Evolutionary conservation across 2,888 invertebrate species (phyloP).

Genomic region (Heliconius erato): DNA sequence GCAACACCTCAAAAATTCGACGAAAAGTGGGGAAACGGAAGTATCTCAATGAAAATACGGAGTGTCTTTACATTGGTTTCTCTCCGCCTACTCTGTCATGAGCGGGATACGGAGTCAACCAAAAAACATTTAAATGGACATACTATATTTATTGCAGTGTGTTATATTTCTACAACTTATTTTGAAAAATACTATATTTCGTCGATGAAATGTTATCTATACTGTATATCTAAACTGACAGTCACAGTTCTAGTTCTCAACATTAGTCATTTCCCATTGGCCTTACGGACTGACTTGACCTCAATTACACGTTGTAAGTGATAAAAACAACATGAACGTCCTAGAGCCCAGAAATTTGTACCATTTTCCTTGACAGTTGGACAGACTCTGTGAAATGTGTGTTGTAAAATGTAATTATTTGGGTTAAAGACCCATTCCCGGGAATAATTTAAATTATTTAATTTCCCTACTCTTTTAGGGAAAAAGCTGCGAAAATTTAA

Average conservation of each 20-base stretch:
- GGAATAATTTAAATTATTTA: too few relatives aligned
- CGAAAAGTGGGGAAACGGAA: neutral
- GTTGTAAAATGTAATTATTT: too few relatives aligned
- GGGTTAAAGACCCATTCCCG: too few relatives aligned
- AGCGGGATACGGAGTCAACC: neutral
- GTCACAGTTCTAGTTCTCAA: slow-evolving; percentile 15
- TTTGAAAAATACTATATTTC: neutral
- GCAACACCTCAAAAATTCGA: neutral
- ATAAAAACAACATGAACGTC: slow-evolving; percentile 18
- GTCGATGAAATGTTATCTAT: neutral
- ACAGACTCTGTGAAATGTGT: too few relatives aligned
- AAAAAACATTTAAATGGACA: neutral
- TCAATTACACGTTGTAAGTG: slow-evolving; percentile 26
- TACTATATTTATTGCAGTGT: too few relatives aligned
- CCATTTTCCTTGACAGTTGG: neutral
- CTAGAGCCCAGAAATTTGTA: slow-evolving; percentile 6
- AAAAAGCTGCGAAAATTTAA: too few relatives aligned
- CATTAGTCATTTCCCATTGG: slow-evolving; percentile 18
- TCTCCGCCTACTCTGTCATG: neutral
- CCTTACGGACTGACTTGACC: slow-evolving; percentile 31
- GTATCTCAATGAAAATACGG: too few relatives aligned
- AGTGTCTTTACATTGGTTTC: neutral
- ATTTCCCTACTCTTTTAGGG: too few relatives aligned
- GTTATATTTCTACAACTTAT: too few relatives aligned
- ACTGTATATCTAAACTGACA: neutral